These are phyloP conservation scores for Tipula vernalis DNA, from an alignment of 2,888 invertebrate genomes.

Conservation along the genomic window DNA sequence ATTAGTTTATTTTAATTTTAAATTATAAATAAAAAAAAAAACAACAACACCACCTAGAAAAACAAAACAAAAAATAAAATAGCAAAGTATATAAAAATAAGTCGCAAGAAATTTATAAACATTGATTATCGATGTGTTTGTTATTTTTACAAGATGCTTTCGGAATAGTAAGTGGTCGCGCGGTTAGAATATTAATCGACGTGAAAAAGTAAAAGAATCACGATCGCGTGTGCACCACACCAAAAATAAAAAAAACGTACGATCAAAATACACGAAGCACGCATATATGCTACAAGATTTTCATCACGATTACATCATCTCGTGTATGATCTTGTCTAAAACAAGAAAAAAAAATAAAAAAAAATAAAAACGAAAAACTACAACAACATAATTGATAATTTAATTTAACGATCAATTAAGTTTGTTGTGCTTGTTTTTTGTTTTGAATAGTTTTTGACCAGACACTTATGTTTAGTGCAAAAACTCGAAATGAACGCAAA, in stretches of 20 bases:
- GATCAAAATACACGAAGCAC: background rate
- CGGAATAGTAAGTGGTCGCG: background rate
- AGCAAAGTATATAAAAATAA: background rate
- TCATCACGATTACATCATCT: background rate
- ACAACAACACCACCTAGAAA: background rate
- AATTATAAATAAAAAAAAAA: background rate
- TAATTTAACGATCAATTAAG: background rate
- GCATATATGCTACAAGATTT: background rate
- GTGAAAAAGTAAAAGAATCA: background rate
- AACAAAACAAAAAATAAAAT: background rate
- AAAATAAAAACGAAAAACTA: too few species aligned
- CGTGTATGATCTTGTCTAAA: background rate
- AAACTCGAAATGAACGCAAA: background rate
- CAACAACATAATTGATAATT: conserved; percentile 4
- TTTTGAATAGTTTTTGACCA: background rate
- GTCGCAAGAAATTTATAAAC: background rate
- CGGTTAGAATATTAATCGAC: background rate
- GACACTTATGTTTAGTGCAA: background rate
- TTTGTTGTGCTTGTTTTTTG: background rate
- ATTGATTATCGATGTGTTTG: background rate
- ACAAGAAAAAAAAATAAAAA: background rate
- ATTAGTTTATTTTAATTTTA: background rate
- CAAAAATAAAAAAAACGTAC: background rate
- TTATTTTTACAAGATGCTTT: background rate
- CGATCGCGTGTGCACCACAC: background rate